phyloP scores from a whole-genome alignment of 2,888 invertebrate species.

The Conus canariensis region DNA sequence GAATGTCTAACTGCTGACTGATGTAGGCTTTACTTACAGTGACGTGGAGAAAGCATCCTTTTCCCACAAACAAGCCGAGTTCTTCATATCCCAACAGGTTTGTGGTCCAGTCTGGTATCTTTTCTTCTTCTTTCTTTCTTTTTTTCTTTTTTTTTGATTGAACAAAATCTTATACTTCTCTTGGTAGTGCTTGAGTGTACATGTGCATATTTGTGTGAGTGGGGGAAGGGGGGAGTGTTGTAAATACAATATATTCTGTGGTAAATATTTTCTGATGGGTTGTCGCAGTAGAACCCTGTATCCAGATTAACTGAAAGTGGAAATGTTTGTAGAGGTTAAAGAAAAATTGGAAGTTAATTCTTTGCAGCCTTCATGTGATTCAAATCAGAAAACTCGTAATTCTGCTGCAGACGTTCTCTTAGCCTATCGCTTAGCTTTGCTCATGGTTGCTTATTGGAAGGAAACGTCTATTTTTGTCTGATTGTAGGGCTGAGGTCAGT shows the following conservation, averaged over 20 bases:
- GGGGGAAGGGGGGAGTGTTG: too few relatives aligned
- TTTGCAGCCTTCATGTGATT: background rate
- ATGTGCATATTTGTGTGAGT: background rate
- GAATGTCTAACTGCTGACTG: background rate
- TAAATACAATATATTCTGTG: too few relatives aligned
- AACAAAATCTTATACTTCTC: background rate
- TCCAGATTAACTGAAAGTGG: background rate
- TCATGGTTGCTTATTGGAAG: too few relatives aligned
- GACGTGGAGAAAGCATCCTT: slow-evolving; percentile 57
- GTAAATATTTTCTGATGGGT: too few relatives aligned
- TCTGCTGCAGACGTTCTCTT: too few relatives aligned
- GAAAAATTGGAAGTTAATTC: too few relatives aligned
- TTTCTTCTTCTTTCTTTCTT: background rate
- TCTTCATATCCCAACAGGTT: slow-evolving; percentile 90
- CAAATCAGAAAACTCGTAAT: background rate
- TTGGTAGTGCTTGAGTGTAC: background rate
- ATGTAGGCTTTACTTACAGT: slow-evolving; percentile 26
- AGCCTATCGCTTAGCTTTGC: too few relatives aligned
- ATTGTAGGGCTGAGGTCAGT: too few relatives aligned
- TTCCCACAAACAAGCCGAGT: slow-evolving; percentile 91
- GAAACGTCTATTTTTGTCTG: too few relatives aligned
- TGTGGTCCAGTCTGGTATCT: background rate
- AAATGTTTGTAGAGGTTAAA: too few relatives aligned
- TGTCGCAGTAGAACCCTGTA: background rate
- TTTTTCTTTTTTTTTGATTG: background rate